These are phyloP conservation scores for Matsumurasca onukii DNA, from an alignment of 1,140 invertebrate genomes.

Conservation along the genomic window DNA sequence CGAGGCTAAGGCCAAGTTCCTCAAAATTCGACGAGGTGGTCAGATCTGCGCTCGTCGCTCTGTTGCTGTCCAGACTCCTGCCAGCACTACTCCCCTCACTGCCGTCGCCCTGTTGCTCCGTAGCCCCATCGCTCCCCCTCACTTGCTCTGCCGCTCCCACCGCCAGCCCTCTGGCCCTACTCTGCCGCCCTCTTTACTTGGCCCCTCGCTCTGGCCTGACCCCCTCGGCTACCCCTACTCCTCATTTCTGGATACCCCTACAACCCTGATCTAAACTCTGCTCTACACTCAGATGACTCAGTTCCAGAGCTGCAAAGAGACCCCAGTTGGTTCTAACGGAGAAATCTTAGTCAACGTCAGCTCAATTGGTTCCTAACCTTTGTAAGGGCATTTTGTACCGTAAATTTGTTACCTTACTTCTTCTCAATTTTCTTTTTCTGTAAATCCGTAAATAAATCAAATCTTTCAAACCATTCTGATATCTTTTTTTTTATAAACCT, in stretches of 20 bases:
- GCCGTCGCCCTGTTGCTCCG: slow-evolving; percentile 30
- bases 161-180: slow-evolving; percentile 32
- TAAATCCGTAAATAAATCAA: slow-evolving; percentile 11
- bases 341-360: neutral
- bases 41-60: slow-evolving; percentile 34
- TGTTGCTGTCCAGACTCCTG: slow-evolving; percentile 37
- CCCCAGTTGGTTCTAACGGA: slow-evolving; percentile 27
- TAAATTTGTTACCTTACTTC: neutral
- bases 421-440: neutral
- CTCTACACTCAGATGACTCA: neutral
- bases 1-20: slow-evolving; percentile 32
- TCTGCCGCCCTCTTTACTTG: neutral
- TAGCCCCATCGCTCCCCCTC: too few relatives aligned
- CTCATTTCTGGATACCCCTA: slow-evolving; percentile 20
- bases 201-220: slow-evolving; percentile 13
- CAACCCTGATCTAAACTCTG: neutral
- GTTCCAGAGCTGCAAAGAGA: slow-evolving; percentile 25
- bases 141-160: slow-evolving; percentile 36
- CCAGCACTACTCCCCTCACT: slow-evolving; percentile 36
- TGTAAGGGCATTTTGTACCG: slow-evolving; percentile 8
- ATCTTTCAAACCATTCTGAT: neutral
- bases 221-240: slow-evolving; percentile 14
- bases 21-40: slow-evolving; percentile 35
- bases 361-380: neutral
- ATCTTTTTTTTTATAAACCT: too few relatives aligned